phyloP scores from a whole-genome alignment of 2,113 vertebrate genomes.

The Plecotus auritus region DNA sequence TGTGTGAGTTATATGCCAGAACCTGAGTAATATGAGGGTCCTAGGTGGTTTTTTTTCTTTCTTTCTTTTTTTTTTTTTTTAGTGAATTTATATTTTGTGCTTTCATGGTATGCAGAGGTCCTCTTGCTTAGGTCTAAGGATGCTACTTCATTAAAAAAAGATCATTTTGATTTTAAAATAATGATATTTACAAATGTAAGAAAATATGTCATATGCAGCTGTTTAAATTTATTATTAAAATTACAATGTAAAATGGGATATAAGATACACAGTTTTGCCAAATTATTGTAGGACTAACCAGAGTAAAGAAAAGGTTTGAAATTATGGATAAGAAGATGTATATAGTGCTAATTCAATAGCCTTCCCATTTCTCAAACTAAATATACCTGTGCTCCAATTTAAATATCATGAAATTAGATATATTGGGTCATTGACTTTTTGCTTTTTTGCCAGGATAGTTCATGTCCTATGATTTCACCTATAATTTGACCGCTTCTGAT shows the following conservation, averaged over 20 bases:
- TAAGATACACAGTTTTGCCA: not conserved
- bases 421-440: not conserved
- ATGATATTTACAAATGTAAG: not conserved
- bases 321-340: not conserved
- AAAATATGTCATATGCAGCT: not conserved
- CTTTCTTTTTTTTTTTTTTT: not conserved
- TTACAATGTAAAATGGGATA: not conserved
- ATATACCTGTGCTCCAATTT: not conserved
- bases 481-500: not conserved
- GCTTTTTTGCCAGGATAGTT: not conserved
- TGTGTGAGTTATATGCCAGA: not conserved
- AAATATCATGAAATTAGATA: not conserved
- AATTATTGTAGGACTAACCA: not conserved
- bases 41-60: not conserved
- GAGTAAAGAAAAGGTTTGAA: not conserved
- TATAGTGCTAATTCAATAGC: not conserved
- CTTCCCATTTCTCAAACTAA: not conserved
- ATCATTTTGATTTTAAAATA: not conserved
- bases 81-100: not conserved
- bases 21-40: not conserved
- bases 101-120: not conserved
- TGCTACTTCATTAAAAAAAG: not conserved
- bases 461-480: not conserved
- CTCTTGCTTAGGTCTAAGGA: not conserved
- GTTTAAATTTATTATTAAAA: not conserved